Evolutionary conservation across 2,797 vertebrate genomes (phyloP).

Genomic region (Apogon hyalosoma): DNA sequence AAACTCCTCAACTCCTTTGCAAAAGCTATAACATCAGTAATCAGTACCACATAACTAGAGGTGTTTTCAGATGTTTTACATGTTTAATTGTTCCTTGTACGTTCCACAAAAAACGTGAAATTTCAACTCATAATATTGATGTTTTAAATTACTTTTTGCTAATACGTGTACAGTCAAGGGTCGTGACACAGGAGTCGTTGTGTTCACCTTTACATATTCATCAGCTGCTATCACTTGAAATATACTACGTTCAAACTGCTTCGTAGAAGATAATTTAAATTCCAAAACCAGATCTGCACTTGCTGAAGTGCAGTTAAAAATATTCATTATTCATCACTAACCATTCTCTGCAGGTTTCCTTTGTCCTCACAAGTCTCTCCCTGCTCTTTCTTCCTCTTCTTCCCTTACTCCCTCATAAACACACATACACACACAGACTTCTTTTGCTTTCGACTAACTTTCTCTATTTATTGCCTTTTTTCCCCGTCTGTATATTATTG

Average conservation of each 20-base stretch:
- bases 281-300: constrained; percentile 61
- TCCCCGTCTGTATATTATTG: constrained; percentile 10
- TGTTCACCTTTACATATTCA: constrained; percentile 65
- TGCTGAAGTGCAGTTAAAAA: constrained; percentile 56
- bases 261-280: constrained; percentile 64
- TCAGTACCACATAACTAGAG: too few relatives aligned
- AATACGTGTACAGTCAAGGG: constrained; percentile 43
- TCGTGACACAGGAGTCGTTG: constrained; percentile 43
- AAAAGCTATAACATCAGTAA: too few relatives aligned
- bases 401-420: constrained; percentile 13
- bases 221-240: constrained; percentile 54
- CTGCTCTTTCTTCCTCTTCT: constrained; percentile 1
- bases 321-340: constrained; percentile 68
- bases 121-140: neutral
- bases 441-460: constrained; percentile 3
- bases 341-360: constrained; percentile 61
- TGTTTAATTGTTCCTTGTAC: too few relatives aligned
- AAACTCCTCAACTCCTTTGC: too few relatives aligned
- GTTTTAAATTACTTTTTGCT: constrained; percentile 15
- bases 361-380: constrained; percentile 43
- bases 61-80: too few relatives aligned
- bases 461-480: constrained; percentile 6
- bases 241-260: constrained; percentile 56
- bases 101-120: neutral
- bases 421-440: constrained; percentile 2